phyloP scores from a whole-genome alignment of 2,888 invertebrate genomes.

The Dasypogon diadema region DNA sequence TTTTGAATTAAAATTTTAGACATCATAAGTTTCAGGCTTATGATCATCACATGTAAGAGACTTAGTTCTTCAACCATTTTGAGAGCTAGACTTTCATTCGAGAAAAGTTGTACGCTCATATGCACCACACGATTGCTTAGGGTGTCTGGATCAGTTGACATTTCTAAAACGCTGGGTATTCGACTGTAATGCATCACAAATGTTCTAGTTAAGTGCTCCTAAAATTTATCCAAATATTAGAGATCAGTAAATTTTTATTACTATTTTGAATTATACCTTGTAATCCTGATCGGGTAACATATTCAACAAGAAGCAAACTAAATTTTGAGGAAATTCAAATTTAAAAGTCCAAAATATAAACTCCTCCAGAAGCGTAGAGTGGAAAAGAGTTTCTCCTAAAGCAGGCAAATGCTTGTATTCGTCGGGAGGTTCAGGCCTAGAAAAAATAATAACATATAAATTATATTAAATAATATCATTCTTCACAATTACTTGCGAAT shows the following conservation, averaged over 20 bases:
- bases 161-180: conserved; percentile 90
- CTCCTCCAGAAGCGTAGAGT: conserved; percentile 91
- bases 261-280: conserved; percentile 77
- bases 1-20: conserved; percentile 89
- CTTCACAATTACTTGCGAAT: too few species aligned
- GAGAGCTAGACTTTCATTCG: conserved; percentile 90
- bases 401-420: conserved; percentile 86
- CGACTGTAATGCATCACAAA: conserved; percentile 97
- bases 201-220: conserved; percentile 92
- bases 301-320: conserved; percentile 93
- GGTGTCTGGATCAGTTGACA: conserved; percentile 88
- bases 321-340: conserved; percentile 96
- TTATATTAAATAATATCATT: too few species aligned
- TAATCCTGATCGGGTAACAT: conserved; percentile 96
- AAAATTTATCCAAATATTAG: conserved; percentile 49
- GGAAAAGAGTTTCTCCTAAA: conserved; percentile 81
- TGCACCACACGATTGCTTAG: conserved; percentile 96
- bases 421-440: conserved; percentile 75
- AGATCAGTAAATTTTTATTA: too few species aligned
- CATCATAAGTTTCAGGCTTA: conserved; percentile 93
- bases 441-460: conserved; percentile 34
- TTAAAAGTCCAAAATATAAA: conserved; percentile 98
- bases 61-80: conserved; percentile 92
- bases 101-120: conserved; percentile 96
- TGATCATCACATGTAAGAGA: conserved; percentile 92